Base-by-base conservation (phyloP, 2,888 invertebrate species). In the Pilophorus perplexus region DNA sequence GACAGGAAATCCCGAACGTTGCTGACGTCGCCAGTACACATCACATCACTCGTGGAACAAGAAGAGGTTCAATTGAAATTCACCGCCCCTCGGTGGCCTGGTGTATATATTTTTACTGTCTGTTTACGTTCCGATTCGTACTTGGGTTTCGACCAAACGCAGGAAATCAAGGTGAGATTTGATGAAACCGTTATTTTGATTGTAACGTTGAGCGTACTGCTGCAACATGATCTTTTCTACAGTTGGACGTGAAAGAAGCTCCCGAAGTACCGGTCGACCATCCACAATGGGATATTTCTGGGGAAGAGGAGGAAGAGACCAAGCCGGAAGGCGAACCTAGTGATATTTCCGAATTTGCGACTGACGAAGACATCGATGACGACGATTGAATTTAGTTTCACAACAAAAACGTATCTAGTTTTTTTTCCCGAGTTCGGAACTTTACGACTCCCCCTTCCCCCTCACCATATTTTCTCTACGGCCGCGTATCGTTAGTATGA, bases 201-300 rank as follows among this genome's bases (percentile, higher is more conserved):
- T n/a, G n/a, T n/a, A n/a, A n/a, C n/a, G n/a, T n/a, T n/a, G n/a
- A n/a, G n/a, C n/a, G n/a, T n/a, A n/a, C n/a, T n/a, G n/a, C n/a
- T n/a, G n/a, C n/a, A n/a, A n/a, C n/a, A n/a, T n/a, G n/a, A 10
- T 48, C 23, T 20, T 12, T 16, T 73, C 77, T 28, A 5, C 74
- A 86, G 88, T 80, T 98, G 79, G 96, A 98, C 78, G 98, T 99
- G 69, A 92, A 96, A 79, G 93, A 95, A 79, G 96, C 96, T 23
- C 90, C 93, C 71, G 90, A 89, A 73, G 85, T 94, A 74, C 90
- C 93, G 70, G 88, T 86, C 59, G 89, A 91, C 75, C 95, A 96
- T 80, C 95, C 95, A n/a, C 96, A 96, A 80, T 97, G 97, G 96
- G 93, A 96, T 75, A 89, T 95, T 75, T 90, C 91, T 71, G 93